phyloP scores from a whole-genome alignment of 2,113 vertebrate genomes.

The Cephalopholis sonnerati region DNA sequence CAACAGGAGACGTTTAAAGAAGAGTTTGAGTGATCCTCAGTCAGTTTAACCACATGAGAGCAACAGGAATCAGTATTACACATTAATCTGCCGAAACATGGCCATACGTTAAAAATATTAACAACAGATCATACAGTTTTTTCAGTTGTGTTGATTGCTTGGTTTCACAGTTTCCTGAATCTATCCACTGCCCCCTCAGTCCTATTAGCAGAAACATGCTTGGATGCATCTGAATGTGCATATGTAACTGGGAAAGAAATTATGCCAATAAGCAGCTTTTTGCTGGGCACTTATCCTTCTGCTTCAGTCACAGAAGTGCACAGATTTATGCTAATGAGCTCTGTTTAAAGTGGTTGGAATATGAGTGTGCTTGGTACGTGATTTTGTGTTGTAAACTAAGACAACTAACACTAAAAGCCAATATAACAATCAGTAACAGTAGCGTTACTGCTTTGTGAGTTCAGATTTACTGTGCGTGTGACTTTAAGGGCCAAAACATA shows the following conservation, averaged over 20 bases:
- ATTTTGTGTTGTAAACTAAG: slow-evolving; percentile 7
- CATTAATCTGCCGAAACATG: not conserved
- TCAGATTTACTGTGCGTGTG: not conserved
- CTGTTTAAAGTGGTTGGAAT: not conserved
- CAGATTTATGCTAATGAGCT: not conserved
- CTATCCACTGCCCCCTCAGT: not conserved
- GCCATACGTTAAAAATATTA: not conserved
- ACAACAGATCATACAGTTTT: not conserved
- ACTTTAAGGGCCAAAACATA: too few relatives aligned
- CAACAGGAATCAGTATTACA: not conserved
- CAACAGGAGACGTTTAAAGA: not conserved
- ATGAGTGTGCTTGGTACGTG: not conserved
- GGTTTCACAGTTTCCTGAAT: not conserved
- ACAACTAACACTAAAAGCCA: not conserved
- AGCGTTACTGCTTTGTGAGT: not conserved
- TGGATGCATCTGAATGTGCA: not conserved
- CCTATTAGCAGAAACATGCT: not conserved
- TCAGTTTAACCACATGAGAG: not conserved
- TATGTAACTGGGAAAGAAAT: not conserved
- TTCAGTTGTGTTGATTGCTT: not conserved
- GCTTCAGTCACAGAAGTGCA: not conserved
- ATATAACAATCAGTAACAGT: slow-evolving; percentile 15
- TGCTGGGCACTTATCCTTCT: not conserved
- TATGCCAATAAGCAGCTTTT: not conserved
- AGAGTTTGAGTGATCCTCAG: not conserved